Base-by-base conservation (phyloP, 2,888 invertebrate genomes). In the Microctonus aethiopoides region DNA sequence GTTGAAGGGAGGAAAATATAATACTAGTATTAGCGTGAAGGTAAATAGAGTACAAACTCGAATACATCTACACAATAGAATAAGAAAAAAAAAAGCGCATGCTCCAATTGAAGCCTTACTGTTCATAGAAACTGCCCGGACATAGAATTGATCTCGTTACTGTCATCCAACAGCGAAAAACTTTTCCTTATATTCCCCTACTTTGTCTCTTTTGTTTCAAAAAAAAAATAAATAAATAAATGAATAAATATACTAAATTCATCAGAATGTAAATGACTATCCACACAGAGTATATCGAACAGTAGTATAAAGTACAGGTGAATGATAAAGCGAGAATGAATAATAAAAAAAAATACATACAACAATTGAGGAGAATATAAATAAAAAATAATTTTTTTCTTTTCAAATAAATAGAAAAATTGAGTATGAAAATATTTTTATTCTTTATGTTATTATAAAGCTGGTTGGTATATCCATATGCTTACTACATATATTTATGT, bases 61-160 rank as follows among this genome's bases (percentile, higher is more conserved):
- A 5, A 29, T 29, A 29, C 29, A 29, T 2, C 5, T 46, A 46
- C 20, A 16, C 7, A 16, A n/a, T 16, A 46, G 20, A 16, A 16
- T 24, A 32, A 16, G n/a, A 41, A 71, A 74, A 71, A 70, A 76
- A 68, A 52, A 41, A 72, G n/a, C 75, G 77, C 74, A 73, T 79
- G 84, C 74, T 83, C 83, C 72, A 83, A 75, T 84, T 84, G 84
- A 84, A 84, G 81, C 83, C 84, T 46, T 46, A 46, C 62, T 78
- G 80, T 75, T 61, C 75, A 75, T 77, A 77, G 74, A 75, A 75
- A 63, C 73, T 73, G 77, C 76, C 77, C 62, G 69, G 72, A 72
- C 75, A 77, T 75, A 72, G 73, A n/a, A 71, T 76, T 81, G 80
- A 83, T 82, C 83, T 81, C 78, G 79, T 84, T 84, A 82, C 75